phyloP scores from a whole-genome alignment of 2,113 vertebrate genomes.

The Myanophis thanlyinensis region DNA sequence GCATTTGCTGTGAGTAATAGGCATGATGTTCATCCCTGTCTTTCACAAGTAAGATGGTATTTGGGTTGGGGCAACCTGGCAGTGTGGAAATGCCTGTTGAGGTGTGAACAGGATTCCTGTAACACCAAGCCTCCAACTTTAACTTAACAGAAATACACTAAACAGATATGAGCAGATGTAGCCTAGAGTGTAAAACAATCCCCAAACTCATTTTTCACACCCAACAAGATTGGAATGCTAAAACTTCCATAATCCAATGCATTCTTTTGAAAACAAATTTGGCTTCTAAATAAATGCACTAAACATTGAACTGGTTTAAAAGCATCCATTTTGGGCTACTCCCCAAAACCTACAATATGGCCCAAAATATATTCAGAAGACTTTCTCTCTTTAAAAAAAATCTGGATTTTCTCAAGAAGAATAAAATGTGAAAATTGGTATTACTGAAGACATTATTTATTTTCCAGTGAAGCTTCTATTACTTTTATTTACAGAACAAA shows the following conservation, averaged over 20 bases:
- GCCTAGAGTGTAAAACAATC: not conserved
- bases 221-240: not conserved
- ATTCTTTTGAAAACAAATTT: not conserved
- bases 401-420: not conserved
- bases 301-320: not conserved
- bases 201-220: not conserved
- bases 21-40: not conserved
- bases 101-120: not conserved
- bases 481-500: not conserved
- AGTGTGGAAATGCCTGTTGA: not conserved
- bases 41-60: not conserved
- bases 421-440: not conserved
- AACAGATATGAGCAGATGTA: not conserved
- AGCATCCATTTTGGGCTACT: not conserved
- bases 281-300: not conserved
- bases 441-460: not conserved
- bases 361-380: not conserved
- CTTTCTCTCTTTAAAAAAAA: not conserved
- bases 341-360: not conserved
- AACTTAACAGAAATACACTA: not conserved
- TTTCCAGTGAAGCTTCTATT: not conserved
- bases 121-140: not conserved
- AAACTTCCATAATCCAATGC: not conserved
- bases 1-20: not conserved
- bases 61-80: not conserved